Base-by-base conservation (phyloP, 2,888 invertebrate species). In the Laspeyria flexula region DNA sequence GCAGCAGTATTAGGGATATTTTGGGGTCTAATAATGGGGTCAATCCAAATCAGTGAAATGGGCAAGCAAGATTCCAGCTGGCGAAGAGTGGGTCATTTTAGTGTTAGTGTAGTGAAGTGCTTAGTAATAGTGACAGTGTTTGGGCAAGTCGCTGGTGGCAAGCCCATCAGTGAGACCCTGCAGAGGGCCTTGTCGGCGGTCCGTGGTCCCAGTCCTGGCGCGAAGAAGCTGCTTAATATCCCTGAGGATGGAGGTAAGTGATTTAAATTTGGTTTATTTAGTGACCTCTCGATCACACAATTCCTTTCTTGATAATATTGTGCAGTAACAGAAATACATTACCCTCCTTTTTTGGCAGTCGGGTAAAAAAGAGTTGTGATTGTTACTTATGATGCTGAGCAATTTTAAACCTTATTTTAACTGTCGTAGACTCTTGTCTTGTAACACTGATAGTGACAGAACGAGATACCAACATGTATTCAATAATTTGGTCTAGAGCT, bases 161-260 rank as follows among this genome's bases (percentile, higher is more conserved):
- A 90, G 79, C 91, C 91, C 67, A 93, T 93, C 74, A 93, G 93
- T 72, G 93, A 93, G 80, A 93, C 93, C 58, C 75, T 93, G 68
- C 93, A 93, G 81, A 73, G 92, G 73, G 93, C 93, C 73, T 77
- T 92, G 78, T 92, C 93, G 15, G 92, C 92, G 34, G 92, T 91
- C 3, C 65, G 93, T 0, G 93, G 93, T 0, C 93, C 93, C 33
- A 92, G 93, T 58, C 93, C 93, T 37, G 93, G 93, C 0, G 93
- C 93, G 5, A 93, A 93, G 86, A 93, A 93, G 74, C 73, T 93
- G 78, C 84, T 93, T 16, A 93, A 93, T 65, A 93, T 93, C 44
- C 93, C 93, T 47, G 93, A 93, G 62, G 93, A 93, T 88, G 93
- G 92, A 93, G 93, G 93, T 93, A 38, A 70, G 88, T 68, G 13